Evolutionary conservation across 2,797 vertebrate species (phyloP), one percentile per base, ranked within the genome.

Genomic region (Danio tinwini): DNA sequence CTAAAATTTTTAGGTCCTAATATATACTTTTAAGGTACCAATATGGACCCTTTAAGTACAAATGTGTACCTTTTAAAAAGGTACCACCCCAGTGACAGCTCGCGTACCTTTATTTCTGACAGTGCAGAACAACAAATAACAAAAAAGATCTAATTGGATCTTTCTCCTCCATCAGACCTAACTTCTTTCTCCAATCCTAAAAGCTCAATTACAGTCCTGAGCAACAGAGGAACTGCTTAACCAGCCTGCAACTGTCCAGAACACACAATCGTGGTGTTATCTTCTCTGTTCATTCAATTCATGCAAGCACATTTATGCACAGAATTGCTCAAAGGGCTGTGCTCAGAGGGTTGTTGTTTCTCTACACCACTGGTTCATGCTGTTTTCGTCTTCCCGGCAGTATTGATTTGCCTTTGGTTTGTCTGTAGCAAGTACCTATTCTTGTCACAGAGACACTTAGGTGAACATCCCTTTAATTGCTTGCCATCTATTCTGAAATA

Each of bases 381-480:
- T 87, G 78, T 87, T 85, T 87, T 83, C 82, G 69, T 84, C 82
- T 78, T 74, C 72, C 69, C 74, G 16, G 65, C 81, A 62, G 73
- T 84, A 87, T 88, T 74, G 85, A 87, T 89, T 85, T 71, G 29
- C 84, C 85, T 80, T 81, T 62, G 67, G 81, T 84, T 81, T 81
- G 86, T 88, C 86, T 86, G 86, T 78, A 58, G 81, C 68, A 82
- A 86, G 86, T 82, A 75, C 70, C 81, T 84, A 73, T 85, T 83
- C 83, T 74, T 85, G 83, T 82, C 84, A 73, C 64, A 39, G 63
- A 83, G 86, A 86, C 81, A 65, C 81, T 69, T 81, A 84, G 81
- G 81, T 74, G 79, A 84, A 86, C 83, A 82, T 82, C 83, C 74
- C 71, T 74, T 86, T 85, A 83, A 85, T 87, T 84, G 82, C 84